Evolutionary conservation across 2,113 vertebrate species (phyloP).

Genomic region (Oceanodroma tethys): DNA sequence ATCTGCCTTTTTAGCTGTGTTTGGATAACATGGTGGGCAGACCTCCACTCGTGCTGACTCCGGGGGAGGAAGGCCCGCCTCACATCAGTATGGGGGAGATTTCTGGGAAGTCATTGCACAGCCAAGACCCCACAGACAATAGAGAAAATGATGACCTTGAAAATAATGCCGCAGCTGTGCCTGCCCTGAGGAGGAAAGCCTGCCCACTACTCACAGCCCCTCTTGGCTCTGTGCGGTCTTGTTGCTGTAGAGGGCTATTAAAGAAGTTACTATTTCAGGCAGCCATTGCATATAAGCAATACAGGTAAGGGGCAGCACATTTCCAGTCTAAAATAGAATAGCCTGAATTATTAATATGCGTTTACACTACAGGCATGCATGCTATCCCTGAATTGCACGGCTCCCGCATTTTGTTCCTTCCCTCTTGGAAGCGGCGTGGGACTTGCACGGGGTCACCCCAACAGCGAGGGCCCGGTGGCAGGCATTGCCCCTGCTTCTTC

Average conservation of each 20-base stretch:
- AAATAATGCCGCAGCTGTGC: background rate
- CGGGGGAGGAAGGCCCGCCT: background rate
- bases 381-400: accelerated
- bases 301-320: background rate
- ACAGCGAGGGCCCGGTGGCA: accelerated
- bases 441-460: background rate
- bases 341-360: background rate
- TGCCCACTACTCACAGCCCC: background rate
- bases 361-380: accelerated
- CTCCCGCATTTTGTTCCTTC: background rate
- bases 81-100: accelerated
- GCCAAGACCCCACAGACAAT: background rate
- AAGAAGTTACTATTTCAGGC: background rate
- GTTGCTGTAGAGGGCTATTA: background rate
- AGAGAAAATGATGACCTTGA: background rate
- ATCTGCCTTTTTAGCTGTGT: background rate
- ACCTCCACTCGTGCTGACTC: background rate
- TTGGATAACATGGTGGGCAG: background rate
- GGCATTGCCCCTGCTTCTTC: background rate
- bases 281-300: background rate
- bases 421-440: background rate
- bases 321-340: background rate
- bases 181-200: background rate
- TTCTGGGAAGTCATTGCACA: background rate
- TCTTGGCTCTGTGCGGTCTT: accelerated